Evolutionary conservation across 2,797 vertebrate genomes (phyloP), one percentile per base, ranked within the genome.

Genomic region (Triplophysa yarkandensis): DNA sequence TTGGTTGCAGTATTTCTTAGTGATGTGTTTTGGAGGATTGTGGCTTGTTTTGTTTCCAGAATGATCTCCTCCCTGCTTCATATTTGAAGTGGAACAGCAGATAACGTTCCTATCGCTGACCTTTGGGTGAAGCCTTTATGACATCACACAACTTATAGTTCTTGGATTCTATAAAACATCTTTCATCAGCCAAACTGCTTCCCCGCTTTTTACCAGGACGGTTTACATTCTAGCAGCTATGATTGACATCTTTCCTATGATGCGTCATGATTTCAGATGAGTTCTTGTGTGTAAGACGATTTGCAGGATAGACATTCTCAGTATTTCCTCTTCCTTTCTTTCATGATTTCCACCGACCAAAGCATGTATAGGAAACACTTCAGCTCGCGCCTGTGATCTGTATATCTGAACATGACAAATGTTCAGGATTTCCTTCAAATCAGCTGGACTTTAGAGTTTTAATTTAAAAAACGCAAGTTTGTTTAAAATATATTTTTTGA

Each of bases 211-310:
- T 36, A 16, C 30, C 52, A 21, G 7, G n/a, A 19, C n/a, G 48
- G 4, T 25, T 7, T 19, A 32, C 2, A n/a, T 46, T 32, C 17
- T 8, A 58, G 4, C 30, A 39, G 10, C 23, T 32, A 21, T 34
- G 11, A 21, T 41, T 14, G 28, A 17, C 62, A 32, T 72, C 13
- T 64, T 64, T 54, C 36, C 48, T 11, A 28, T 43, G 13, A 27
- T 30, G 36, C 48, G 43, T 73, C 71, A 65, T 61, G 61, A 55
- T 54, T 72, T 72, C 25, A 9, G 7, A 54, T 25, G 30, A 58
- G n/a, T 23, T 68, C 9, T 19, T 39, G 57, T 30, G 32, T 43
- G 48, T 43, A 36, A 17, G 52, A 17, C 14, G 4, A 48, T 73
- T 19, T 41, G 5, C 23, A 30, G 71, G 71, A 64, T 21, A 17